These are phyloP conservation scores for Isotomurus palustris DNA, from an alignment of 2,888 invertebrate genomes.

Conservation along the genomic window DNA sequence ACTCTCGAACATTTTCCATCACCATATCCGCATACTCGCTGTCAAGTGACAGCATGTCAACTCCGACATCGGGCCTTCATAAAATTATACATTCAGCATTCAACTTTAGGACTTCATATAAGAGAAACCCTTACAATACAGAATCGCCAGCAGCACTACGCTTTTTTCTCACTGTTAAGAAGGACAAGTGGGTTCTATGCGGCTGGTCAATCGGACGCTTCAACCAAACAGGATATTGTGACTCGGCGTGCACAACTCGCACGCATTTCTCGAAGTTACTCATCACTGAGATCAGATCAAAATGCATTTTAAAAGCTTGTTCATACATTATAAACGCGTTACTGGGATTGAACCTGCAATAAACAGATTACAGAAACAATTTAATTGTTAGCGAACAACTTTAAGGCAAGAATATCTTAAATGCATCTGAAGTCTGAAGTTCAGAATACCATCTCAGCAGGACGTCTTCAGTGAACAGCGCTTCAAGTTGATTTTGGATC, in stretches of 20 bases:
- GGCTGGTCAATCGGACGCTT: conserved; percentile 39
- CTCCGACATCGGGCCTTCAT: too few species aligned
- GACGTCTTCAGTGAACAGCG: conserved; percentile 34
- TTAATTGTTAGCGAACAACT: background rate
- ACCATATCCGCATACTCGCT: too few species aligned
- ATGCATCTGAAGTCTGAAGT: background rate
- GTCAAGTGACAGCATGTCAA: too few species aligned
- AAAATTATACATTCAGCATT: too few species aligned
- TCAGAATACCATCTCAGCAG: conserved; percentile 33
- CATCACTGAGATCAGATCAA: conserved; percentile 34
- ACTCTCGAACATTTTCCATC: too few species aligned
- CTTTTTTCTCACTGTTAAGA: background rate
- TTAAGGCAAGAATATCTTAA: background rate
- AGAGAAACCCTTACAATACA: background rate
- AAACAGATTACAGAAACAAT: background rate
- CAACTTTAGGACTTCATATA: background rate
- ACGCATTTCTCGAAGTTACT: conserved; percentile 39
- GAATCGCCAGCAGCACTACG: background rate
- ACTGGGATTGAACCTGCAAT: conserved; percentile 33
- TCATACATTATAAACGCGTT: conserved; percentile 33
- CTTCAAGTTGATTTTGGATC: conserved; percentile 35
- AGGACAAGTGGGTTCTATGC: background rate
- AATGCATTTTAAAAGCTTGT: conserved; percentile 30
- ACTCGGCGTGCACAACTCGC: conserved; percentile 23
- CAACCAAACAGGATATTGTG: conserved; percentile 33